Percentiles rank a stretch among this genome's conserved stretches.
Conservation (phyloP, 2,888 invertebrate genomes). For the Nipponacmea schrenckii region DNA sequence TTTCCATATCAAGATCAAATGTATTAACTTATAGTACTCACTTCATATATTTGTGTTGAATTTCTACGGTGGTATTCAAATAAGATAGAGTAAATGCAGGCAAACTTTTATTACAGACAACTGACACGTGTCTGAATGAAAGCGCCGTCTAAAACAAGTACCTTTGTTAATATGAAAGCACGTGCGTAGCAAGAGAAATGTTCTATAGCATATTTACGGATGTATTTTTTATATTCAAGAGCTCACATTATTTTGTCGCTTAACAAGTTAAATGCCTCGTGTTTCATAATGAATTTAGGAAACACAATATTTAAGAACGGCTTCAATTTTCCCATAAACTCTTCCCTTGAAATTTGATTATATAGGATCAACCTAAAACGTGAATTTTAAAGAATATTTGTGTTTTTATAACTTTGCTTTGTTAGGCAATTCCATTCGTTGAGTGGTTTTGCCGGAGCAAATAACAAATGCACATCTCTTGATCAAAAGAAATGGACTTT, state of each 20-base stretch:
- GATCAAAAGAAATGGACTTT: too few species aligned
- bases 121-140: neutral
- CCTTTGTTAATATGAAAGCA: neutral
- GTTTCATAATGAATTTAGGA: constrained; percentile 21
- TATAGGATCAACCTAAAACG: too few species aligned
- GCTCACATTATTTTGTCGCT: constrained; percentile 22
- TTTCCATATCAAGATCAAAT: too few species aligned
- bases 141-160: neutral
- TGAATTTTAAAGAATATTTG: too few species aligned
- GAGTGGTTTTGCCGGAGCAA: too few species aligned
- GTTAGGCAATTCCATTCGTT: too few species aligned
- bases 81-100: too few species aligned
- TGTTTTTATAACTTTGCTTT: too few species aligned
- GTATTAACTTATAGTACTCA: too few species aligned
- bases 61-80: too few species aligned
- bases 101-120: neutral
- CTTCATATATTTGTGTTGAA: too few species aligned
- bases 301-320: constrained; percentile 14
- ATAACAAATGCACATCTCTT: too few species aligned
- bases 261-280: constrained; percentile 15
- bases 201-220: neutral
- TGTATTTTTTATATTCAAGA: neutral
- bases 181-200: neutral
- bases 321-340: constrained; percentile 5
- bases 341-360: neutral